Percentiles rank a stretch among this genome's conserved stretches.
These are phyloP conservation scores for Pterostichus niger DNA, from an alignment of 2,888 invertebrate species.

Conservation along the genomic window DNA sequence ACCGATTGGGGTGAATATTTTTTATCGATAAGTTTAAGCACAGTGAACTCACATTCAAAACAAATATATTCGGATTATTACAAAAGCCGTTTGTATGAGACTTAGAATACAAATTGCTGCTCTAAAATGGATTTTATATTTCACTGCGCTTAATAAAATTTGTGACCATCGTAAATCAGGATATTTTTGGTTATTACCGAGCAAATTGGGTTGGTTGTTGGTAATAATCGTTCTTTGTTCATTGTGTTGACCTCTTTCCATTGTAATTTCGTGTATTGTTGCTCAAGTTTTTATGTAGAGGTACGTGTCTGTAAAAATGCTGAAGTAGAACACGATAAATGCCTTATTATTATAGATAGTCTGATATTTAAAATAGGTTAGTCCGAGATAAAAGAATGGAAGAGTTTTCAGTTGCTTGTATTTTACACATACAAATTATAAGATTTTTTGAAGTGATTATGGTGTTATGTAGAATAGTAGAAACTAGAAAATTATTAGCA, in stretches of 20 bases:
- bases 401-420: neutral
- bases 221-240: constrained; percentile 26
- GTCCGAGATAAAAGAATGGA: constrained; percentile 9
- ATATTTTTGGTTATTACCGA: constrained; percentile 49
- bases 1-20: constrained; percentile 35
- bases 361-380: constrained; percentile 18
- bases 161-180: constrained; percentile 45
- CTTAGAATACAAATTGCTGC: neutral
- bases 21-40: constrained; percentile 17
- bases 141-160: constrained; percentile 3
- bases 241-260: constrained; percentile 22
- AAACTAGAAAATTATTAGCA: constrained; percentile 10
- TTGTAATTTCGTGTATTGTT: constrained; percentile 26
- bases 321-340: constrained; percentile 32
- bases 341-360: constrained; percentile 35
- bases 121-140: constrained; percentile 11
- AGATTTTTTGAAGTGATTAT: neutral
- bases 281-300: constrained; percentile 21
- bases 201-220: constrained; percentile 42
- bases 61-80: constrained; percentile 24
- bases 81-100: constrained; percentile 13
- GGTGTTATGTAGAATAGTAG: neutral
- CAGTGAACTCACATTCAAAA: constrained; percentile 23
- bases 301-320: constrained; percentile 1
- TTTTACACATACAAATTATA: constrained; percentile 16